Evolutionary conservation across 2,797 vertebrate genomes (phyloP).

Genomic region (Chaunax sp.): DNA sequence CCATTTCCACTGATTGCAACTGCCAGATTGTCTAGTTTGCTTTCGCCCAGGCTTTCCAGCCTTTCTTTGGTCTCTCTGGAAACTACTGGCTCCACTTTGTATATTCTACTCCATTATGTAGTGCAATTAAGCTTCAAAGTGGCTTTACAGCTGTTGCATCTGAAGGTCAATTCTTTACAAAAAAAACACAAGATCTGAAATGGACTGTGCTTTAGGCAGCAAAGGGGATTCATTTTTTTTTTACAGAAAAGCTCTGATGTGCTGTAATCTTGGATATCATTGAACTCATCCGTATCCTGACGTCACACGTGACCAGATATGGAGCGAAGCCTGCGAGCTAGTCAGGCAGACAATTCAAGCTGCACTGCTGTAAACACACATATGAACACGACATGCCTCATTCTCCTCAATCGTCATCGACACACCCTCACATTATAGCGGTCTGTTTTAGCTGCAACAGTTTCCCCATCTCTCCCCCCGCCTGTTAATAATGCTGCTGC

Average conservation of each 20-base stretch:
- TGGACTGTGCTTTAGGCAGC: not conserved
- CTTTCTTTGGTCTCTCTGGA: not conserved
- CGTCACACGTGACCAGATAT: no score
- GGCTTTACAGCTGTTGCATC: not conserved
- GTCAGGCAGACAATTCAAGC: no score
- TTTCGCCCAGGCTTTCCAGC: not conserved
- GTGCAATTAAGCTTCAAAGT: conserved; percentile 5
- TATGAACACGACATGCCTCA: no score
- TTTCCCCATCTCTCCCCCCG: no score
- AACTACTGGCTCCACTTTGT: not conserved
- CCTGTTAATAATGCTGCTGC: no score
- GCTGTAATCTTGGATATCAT: not conserved
- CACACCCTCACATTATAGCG: no score
- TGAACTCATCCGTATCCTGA: no score
- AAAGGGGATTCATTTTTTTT: not conserved
- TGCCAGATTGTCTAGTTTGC: not conserved
- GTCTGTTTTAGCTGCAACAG: no score
- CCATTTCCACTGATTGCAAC: not conserved
- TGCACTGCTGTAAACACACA: no score
- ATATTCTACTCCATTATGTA: not conserved
- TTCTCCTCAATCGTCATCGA: no score
- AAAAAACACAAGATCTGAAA: not conserved
- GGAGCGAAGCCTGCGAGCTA: no score
- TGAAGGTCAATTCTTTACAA: not conserved
- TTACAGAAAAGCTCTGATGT: not conserved